Percentiles rank a stretch among this genome's conserved stretches.
Conservation (phyloP, 2,113 vertebrate genomes). For the Hypocryptadius cinnamomeus region DNA sequence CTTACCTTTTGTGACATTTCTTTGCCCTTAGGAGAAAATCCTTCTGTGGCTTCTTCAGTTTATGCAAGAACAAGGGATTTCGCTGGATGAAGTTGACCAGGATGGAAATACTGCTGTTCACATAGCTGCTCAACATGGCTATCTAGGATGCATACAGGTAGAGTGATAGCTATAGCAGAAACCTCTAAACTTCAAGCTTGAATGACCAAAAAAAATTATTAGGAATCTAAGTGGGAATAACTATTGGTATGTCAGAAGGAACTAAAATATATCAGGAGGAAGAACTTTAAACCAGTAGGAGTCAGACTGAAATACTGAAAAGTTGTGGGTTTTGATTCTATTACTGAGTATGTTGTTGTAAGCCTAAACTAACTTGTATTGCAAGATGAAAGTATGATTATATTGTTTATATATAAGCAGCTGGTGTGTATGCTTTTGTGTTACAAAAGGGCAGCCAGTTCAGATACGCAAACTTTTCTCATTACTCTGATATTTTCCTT, state of each 20-base stretch:
- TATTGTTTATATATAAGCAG: neutral
- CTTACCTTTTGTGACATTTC: neutral
- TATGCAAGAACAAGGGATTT: constrained; percentile 99
- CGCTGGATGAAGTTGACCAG: constrained; percentile 91
- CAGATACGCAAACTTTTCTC: neutral
- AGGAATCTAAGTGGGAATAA: neutral
- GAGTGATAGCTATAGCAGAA: neutral
- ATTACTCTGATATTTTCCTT: neutral
- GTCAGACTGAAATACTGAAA: neutral
- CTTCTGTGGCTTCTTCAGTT: constrained; percentile 97
- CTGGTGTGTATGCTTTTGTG: neutral
- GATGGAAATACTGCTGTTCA: constrained; percentile 94
- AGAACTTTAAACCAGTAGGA: neutral
- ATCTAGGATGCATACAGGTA: constrained; percentile 95
- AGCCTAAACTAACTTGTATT: neutral
- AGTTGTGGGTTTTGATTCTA: rapidly evolving
- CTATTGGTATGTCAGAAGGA: too few species aligned
- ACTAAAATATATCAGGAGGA: neutral
- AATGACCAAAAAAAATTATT: neutral
- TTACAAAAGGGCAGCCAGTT: neutral
- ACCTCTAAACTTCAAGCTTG: neutral
- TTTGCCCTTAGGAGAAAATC: constrained; percentile 84
- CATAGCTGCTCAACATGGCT: constrained; percentile 88
- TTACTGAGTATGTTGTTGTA: neutral
- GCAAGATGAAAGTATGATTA: neutral